Percentiles rank a stretch among this genome's conserved stretches.
Evolutionary conservation across 2,113 vertebrate species (phyloP).

Genomic region (Gadus macrocephalus): DNA sequence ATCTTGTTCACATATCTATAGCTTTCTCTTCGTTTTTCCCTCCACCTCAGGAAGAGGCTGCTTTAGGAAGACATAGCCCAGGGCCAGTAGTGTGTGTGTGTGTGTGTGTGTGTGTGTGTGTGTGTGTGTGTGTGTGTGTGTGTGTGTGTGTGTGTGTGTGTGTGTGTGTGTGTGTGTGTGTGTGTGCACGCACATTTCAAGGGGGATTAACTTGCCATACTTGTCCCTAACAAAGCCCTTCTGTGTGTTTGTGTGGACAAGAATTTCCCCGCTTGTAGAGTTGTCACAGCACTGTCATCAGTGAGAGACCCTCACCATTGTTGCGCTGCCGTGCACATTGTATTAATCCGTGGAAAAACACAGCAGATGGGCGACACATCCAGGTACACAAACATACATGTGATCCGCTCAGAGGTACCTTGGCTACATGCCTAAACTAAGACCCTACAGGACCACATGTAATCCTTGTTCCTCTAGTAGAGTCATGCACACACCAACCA

Average conservation of each 20-base stretch:
- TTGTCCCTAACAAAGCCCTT: constrained; percentile 33
- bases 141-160: constrained; percentile 1
- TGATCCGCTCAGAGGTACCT: background rate
- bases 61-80: background rate
- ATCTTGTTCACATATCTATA: constrained; percentile 16
- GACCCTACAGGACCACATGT: background rate
- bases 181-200: constrained; percentile 3
- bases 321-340: constrained; percentile 14
- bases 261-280: background rate
- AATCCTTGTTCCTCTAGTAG: background rate
- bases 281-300: constrained; percentile 2
- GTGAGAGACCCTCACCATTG: background rate
- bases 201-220: constrained; percentile 19
- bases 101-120: background rate
- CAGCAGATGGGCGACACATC: constrained; percentile 13
- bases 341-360: constrained; percentile 24
- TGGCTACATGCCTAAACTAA: background rate
- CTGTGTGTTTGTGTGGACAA: constrained; percentile 31
- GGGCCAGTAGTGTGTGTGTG: background rate
- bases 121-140: constrained; percentile 2
- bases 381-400: background rate
- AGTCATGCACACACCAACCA: too few species aligned
- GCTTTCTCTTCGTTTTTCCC: constrained; percentile 12
- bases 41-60: background rate
- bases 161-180: background rate